Base-by-base conservation (phyloP, 1,140 invertebrate genomes). In the Cryptotermes secundus region DNA sequence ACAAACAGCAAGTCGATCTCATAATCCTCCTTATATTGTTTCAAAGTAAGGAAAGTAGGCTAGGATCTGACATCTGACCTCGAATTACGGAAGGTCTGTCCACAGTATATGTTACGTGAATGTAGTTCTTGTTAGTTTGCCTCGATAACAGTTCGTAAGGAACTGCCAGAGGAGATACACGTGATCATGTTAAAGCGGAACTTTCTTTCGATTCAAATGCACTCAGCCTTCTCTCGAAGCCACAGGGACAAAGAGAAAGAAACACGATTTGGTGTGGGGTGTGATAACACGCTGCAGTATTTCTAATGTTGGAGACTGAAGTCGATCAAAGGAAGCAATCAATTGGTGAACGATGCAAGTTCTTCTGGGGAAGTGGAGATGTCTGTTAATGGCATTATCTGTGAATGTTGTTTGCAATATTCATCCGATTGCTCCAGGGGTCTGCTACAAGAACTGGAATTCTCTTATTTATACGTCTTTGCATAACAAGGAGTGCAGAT, bases 311-410 rank as follows among this genome's bases (percentile, higher is more conserved):
- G 59, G 1, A n/a, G 4, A 72, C 59, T 31, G 59, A 12, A 72
- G n/a, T 72, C 59, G 59, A 72, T 72, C 59, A 72, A 72, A 72
- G 59, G n/a, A 72, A 31, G 59, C 26, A 72, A 72, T 72, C 59
- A 72, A 72, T 72, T 72, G 31, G 59, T 31, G n/a, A 72, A 26
- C 59, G 6, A 72, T 6, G 59, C 19, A 31, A 72, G 7, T n/a
- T 31, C n/a, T 65, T 1, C n/a, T 16, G 26, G 59, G n/a, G 26
- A 9, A n/a, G 26, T n/a, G 59, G 14, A 72, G 59, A 31, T 0
- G 59, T 72, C 59, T 72, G 7, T 72, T 72, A 31, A 72, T 72
- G 59, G 6, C n/a, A 72, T 72, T 72, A 72, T n/a, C 9, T n/a
- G 26, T 16, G 9, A 12, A 31, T n/a, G 59, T 72, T 26, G 6